phyloP scores from a whole-genome alignment of 2,888 invertebrate genomes.

The Nemoura dubitans region DNA sequence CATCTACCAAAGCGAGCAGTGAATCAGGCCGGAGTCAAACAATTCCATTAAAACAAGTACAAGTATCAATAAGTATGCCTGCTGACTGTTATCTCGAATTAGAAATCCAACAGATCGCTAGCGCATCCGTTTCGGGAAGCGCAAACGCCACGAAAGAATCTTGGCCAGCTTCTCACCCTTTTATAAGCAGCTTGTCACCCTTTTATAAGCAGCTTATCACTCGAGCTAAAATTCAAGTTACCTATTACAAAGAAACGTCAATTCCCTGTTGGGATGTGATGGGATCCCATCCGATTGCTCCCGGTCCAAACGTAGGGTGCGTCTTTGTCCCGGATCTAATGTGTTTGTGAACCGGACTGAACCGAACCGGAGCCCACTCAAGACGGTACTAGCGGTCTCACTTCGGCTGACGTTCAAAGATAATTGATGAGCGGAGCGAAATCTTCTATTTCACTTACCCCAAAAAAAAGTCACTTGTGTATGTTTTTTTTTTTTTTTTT shows the following conservation, averaged over 20 bases:
- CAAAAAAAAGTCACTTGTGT: too few species aligned
- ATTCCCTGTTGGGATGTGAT: neutral
- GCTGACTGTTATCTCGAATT: too few species aligned
- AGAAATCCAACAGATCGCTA: too few species aligned
- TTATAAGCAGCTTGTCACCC: neutral
- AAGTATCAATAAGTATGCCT: neutral
- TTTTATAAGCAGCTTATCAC: neutral
- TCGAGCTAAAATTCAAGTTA: neutral
- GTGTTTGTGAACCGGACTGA: neutral
- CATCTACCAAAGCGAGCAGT: too few species aligned
- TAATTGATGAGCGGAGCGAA: too few species aligned
- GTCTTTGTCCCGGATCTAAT: neutral
- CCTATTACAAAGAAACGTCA: neutral
- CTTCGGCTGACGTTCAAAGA: too few species aligned
- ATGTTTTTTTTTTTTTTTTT: too few species aligned
- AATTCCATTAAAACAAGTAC: constrained; percentile 13
- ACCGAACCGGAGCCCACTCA: too few species aligned
- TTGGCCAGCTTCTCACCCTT: neutral
- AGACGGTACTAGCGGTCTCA: too few species aligned
- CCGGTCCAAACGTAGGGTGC: neutral
- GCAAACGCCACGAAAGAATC: too few species aligned
- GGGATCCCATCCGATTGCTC: neutral
- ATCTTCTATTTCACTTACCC: too few species aligned
- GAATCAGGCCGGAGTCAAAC: neutral
- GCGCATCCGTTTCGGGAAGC: too few species aligned